phyloP scores from a whole-genome alignment of 2,797 vertebrate species.

The Chrysocyon brachyurus region DNA sequence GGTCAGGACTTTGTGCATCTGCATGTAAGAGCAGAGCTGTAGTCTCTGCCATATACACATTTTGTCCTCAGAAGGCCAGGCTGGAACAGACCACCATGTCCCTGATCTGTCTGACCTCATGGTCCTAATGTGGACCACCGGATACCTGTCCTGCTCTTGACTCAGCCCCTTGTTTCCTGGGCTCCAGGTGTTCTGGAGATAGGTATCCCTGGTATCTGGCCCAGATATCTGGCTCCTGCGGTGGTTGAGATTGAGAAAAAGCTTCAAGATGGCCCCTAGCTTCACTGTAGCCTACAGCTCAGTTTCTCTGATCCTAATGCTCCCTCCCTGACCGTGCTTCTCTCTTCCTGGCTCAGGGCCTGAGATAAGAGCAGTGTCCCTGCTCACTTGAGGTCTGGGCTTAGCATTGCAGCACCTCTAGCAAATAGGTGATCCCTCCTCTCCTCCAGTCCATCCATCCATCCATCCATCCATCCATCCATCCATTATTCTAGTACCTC shows the following conservation, averaged over 20 bases:
- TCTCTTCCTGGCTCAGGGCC: not conserved
- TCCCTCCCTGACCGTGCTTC: not conserved
- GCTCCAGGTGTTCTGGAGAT: not conserved
- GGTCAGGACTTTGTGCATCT: not conserved
- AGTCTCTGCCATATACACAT: too few species aligned
- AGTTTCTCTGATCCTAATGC: not conserved
- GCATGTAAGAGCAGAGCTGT: too few species aligned
- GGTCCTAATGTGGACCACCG: not conserved
- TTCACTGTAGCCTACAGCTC: not conserved
- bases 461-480: not conserved
- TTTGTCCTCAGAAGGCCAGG: not conserved
- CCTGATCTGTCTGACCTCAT: not conserved
- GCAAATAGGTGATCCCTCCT: not conserved
- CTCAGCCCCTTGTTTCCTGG: not conserved
- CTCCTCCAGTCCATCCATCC: not conserved
- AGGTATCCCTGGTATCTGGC: too few species aligned
- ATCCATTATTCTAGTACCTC: not conserved
- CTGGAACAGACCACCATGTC: not conserved
- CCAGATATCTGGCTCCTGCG: not conserved
- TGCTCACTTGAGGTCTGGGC: not conserved
- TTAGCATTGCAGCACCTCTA: not conserved
- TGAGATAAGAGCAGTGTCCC: not conserved
- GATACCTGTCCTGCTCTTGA: not conserved
- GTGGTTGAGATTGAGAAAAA: not conserved
- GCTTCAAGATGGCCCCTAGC: not conserved